Evolutionary conservation across 2,888 invertebrate genomes (phyloP).

Genomic region (Eucera pruinosa): DNA sequence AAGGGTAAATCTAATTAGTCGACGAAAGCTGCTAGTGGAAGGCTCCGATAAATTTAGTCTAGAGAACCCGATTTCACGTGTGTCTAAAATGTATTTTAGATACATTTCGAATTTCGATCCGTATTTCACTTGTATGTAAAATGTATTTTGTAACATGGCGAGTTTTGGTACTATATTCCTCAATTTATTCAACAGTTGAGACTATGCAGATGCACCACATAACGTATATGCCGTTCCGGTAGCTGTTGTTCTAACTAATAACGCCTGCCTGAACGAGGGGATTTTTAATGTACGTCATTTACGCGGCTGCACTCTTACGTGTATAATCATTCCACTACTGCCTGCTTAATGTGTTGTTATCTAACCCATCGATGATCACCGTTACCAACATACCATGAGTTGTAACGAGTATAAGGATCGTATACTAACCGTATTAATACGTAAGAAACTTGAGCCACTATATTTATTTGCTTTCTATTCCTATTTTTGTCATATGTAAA

Average conservation of each 20-base stretch:
- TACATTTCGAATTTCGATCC: too few species aligned
- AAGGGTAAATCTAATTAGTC: constrained; percentile 24
- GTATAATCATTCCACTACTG: not conserved
- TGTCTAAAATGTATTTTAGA: too few species aligned
- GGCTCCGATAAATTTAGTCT: too few species aligned
- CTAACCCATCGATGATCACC: constrained; percentile 3
- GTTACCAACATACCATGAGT: not conserved
- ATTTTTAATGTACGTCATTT: constrained; percentile 22
- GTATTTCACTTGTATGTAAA: too few species aligned
- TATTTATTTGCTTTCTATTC: not conserved
- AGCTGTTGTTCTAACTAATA: constrained; percentile 22
- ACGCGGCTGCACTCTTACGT: not conserved
- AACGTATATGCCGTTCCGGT: constrained; percentile 22
- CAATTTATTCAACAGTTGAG: too few species aligned
- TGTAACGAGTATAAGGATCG: not conserved
- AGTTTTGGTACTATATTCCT: too few species aligned
- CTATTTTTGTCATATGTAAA: too few species aligned
- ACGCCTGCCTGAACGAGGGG: not conserved
- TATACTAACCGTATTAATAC: not conserved
- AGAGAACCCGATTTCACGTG: too few species aligned
- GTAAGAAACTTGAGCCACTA: not conserved
- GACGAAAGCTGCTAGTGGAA: constrained; percentile 23
- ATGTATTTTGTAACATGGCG: too few species aligned
- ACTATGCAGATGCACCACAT: too few species aligned
- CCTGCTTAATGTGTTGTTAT: constrained; percentile 17